phyloP scores from a whole-genome alignment of 1,140 invertebrate genomes.

The Zaprionus davidi region DNA sequence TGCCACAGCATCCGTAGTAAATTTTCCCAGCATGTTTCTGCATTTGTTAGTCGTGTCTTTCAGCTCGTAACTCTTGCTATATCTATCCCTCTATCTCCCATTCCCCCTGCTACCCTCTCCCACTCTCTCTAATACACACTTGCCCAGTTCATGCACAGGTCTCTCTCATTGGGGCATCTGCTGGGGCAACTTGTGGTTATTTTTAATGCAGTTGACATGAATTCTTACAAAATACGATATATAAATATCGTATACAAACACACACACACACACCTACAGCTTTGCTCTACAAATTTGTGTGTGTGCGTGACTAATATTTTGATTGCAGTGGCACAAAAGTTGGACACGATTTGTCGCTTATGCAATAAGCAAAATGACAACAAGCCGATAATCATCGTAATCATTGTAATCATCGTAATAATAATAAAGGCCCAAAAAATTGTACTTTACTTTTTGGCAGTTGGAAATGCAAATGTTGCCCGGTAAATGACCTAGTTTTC shows the following conservation, averaged over 20 bases:
- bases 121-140: background rate
- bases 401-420: constrained; percentile 19
- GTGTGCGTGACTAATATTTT: constrained; percentile 78
- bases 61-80: constrained; percentile 31
- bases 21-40: constrained; percentile 34
- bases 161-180: constrained; percentile 19
- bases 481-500: constrained; percentile 61
- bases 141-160: constrained; percentile 51
- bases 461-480: constrained; percentile 22
- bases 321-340: constrained; percentile 63
- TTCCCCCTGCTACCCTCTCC: no score
- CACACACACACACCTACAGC: constrained; percentile 35
- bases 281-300: constrained; percentile 77
- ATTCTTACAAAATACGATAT: constrained; percentile 77
- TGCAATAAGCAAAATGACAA: constrained; percentile 59
- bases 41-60: constrained; percentile 48
- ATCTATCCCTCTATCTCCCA: background rate
- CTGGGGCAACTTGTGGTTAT: constrained; percentile 60
- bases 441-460: constrained; percentile 25
- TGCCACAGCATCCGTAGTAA: constrained; percentile 7
- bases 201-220: constrained; percentile 77
- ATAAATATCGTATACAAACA: constrained; percentile 35
- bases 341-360: constrained; percentile 71
- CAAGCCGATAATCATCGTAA: constrained; percentile 55
- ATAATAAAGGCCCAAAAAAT: constrained; percentile 45